These are phyloP conservation scores for Lithophane leautieri DNA, from an alignment of 2,888 invertebrate species.

Conservation along the genomic window DNA sequence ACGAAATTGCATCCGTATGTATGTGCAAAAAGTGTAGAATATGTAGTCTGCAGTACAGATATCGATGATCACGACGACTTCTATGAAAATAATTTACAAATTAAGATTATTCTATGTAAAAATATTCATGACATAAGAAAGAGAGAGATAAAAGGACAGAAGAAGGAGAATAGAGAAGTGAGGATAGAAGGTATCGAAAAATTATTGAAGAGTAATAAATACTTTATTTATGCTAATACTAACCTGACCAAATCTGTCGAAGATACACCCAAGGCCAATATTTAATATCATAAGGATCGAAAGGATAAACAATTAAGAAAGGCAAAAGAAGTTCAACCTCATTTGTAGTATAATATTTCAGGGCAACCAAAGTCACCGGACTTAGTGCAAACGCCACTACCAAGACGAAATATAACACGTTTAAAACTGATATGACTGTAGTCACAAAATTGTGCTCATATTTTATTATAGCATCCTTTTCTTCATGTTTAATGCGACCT, in stretches of 20 bases:
- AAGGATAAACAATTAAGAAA: constrained; percentile 79
- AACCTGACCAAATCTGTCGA: constrained; percentile 79
- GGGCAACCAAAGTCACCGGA: constrained; percentile 70
- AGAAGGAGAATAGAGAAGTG: neutral
- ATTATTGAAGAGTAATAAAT: too few relatives aligned
- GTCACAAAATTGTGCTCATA: constrained; percentile 71
- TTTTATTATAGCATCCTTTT: constrained; percentile 67
- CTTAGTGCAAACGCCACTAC: constrained; percentile 69
- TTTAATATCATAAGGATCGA: constrained; percentile 73
- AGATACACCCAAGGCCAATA: constrained; percentile 79
- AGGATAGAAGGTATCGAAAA: neutral
- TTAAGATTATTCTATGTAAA: neutral
- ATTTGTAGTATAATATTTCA: constrained; percentile 73
- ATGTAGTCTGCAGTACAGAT: constrained; percentile 73
- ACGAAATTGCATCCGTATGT: constrained; percentile 77
- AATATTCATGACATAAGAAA: neutral
- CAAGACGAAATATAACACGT: constrained; percentile 68
- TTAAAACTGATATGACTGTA: constrained; percentile 70
- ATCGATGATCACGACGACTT: constrained; percentile 66
- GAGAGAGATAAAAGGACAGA: too few relatives aligned
- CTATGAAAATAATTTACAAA: constrained; percentile 63
- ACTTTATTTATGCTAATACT: too few relatives aligned
- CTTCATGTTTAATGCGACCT: constrained; percentile 28
- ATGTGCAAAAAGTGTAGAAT: constrained; percentile 76
- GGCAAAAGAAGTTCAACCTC: constrained; percentile 74